A percentile compares a stretch with the other conserved stretches of the same genome.
phyloP scores from a whole-genome alignment of 2,888 invertebrate genomes.

The Erynnis tages region DNA sequence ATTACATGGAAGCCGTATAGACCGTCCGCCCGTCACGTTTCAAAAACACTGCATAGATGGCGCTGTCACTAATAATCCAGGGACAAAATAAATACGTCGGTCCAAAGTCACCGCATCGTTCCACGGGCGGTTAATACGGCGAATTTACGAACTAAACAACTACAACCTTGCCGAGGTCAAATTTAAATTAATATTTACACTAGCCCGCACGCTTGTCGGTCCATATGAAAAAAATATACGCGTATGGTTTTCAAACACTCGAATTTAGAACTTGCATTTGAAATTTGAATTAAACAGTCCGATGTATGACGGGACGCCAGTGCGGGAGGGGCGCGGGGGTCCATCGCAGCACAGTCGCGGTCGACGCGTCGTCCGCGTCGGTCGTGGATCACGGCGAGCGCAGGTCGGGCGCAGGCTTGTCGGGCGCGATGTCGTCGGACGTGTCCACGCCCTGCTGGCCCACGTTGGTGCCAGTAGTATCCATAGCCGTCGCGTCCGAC shows the following conservation, averaged over 20 bases:
- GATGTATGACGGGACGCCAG: constrained; percentile 71
- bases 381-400: constrained; percentile 67
- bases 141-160: constrained; percentile 49
- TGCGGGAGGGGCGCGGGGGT: constrained; percentile 74
- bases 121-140: constrained; percentile 47
- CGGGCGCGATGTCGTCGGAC: constrained; percentile 67
- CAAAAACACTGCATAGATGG: constrained; percentile 39
- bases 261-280: constrained; percentile 23
- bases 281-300: constrained; percentile 50
- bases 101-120: constrained; percentile 49
- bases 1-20: constrained; percentile 45
- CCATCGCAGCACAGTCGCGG: constrained; percentile 60
- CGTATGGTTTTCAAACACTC: constrained; percentile 16
- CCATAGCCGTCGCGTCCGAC: constrained; percentile 80
- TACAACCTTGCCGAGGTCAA: constrained; percentile 48
- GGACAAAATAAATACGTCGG: constrained; percentile 38
- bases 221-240: constrained; percentile 26
- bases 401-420: constrained; percentile 66
- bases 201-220: constrained; percentile 31
- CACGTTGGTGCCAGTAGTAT: constrained; percentile 60
- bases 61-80: constrained; percentile 37
- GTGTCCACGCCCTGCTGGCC: constrained; percentile 54
- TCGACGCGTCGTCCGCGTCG: constrained; percentile 35
- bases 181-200: constrained; percentile 57
- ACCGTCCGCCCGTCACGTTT: constrained; percentile 43